These are phyloP conservation scores for Lepidocolaptes lacrymiger DNA, from an alignment of 2,797 vertebrate genomes.

Conservation along the genomic window DNA sequence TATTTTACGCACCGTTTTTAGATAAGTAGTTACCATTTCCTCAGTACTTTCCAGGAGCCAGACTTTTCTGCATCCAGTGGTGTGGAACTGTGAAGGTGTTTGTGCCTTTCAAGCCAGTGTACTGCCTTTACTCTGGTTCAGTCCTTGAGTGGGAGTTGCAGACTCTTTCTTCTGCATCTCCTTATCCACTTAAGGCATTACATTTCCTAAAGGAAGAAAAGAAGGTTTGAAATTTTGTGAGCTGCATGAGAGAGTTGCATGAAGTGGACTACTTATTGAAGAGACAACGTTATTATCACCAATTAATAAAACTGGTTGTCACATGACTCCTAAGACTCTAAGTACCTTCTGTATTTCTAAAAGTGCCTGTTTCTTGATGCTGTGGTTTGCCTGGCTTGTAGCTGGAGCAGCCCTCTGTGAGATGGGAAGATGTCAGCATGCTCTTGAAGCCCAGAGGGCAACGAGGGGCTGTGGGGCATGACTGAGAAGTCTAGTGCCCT, in stretches of 20 bases:
- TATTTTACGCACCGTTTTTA: background rate
- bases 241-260: background rate
- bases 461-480: background rate
- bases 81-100: background rate
- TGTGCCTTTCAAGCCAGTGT: background rate
- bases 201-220: background rate
- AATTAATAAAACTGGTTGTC: background rate
- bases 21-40: background rate
- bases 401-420: background rate
- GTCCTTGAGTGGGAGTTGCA: background rate
- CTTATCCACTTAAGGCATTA: fast-evolving
- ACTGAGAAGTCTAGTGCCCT: fast-evolving
- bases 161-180: background rate
- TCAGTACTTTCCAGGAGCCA: background rate
- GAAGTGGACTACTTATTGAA: background rate
- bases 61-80: background rate
- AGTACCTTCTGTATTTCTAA: background rate
- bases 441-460: background rate
- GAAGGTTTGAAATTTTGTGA: background rate
- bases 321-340: background rate
- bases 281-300: background rate
- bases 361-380: background rate
- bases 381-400: fast-evolving
- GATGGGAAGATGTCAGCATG: background rate
- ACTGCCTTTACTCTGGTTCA: fast-evolving